Evolutionary conservation across 1,140 invertebrate species (phyloP).

Genomic region (Drosophila takahashii): DNA sequence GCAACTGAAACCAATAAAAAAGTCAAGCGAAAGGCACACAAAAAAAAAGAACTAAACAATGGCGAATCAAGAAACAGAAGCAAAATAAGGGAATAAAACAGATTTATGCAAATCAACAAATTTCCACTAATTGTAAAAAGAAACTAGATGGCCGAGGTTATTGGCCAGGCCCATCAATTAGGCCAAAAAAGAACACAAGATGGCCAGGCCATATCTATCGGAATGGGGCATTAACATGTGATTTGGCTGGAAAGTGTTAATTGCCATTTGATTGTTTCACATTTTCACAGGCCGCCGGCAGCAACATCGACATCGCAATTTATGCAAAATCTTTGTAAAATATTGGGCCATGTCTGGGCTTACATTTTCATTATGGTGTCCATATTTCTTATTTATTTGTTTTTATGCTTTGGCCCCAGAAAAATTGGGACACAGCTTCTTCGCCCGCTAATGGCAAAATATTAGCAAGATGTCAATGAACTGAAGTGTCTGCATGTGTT

Average conservation of each 20-base stretch:
- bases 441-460: constrained; percentile 64
- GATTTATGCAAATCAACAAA: constrained; percentile 62
- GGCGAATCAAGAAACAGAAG: constrained; percentile 12
- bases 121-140: constrained; percentile 54
- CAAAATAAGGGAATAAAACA: constrained; percentile 17
- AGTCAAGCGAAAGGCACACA: constrained; percentile 64
- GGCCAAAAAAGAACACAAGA: constrained; percentile 13
- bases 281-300: constrained; percentile 7
- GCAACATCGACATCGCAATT: constrained; percentile 24
- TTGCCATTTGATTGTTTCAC: constrained; percentile 60
- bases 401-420: constrained; percentile 41
- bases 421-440: constrained; percentile 35
- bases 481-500: constrained; percentile 70
- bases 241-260: constrained; percentile 51
- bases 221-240: constrained; percentile 46
- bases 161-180: constrained; percentile 61
- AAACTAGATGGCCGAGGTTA: constrained; percentile 45
- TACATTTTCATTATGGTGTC: constrained; percentile 70
- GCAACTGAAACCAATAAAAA: constrained; percentile 80
- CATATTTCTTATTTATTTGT: constrained; percentile 37
- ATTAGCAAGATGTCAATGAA: constrained; percentile 79
- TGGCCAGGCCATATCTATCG: constrained; percentile 32
- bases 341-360: constrained; percentile 44
- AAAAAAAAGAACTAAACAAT: constrained; percentile 37
- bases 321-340: constrained; percentile 53